Evolutionary conservation across 2,797 vertebrate species (phyloP).

Genomic region (Acrossocheilus fasciatus): DNA sequence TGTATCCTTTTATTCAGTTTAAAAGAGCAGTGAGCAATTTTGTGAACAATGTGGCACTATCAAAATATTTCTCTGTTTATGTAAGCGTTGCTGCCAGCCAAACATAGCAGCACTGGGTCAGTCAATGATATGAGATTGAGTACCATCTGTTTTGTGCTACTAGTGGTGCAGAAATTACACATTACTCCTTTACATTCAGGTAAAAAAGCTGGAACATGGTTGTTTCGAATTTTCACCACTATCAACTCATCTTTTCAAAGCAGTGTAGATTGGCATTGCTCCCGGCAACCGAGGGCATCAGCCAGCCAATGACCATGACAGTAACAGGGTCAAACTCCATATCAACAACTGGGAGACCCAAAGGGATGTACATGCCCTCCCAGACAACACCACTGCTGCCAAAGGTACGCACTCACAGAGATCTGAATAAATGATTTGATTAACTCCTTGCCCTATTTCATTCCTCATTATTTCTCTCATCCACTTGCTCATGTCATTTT

Average conservation of each 20-base stretch:
- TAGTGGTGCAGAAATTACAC: not conserved
- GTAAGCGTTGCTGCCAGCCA: not conserved
- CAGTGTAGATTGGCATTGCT: constrained; percentile 79
- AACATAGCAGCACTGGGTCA: not conserved
- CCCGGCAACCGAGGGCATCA: constrained; percentile 80
- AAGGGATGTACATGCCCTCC: constrained; percentile 74
- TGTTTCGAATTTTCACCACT: constrained; percentile 40
- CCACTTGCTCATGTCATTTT: not conserved
- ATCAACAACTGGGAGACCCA: constrained; percentile 78
- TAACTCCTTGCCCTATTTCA: constrained; percentile 37
- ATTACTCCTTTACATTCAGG: not conserved
- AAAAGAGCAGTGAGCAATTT: not conserved
- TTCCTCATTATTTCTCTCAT: not conserved
- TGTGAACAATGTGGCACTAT: not conserved
- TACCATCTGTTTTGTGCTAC: not conserved
- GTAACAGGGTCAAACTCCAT: constrained; percentile 74
- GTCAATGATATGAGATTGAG: not conserved
- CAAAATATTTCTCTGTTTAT: not conserved
- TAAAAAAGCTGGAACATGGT: not conserved
- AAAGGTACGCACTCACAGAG: constrained; percentile 75
- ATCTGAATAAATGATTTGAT: constrained; percentile 62
- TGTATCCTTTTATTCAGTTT: not conserved
- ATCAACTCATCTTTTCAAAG: constrained; percentile 55
- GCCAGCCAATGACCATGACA: constrained; percentile 73
- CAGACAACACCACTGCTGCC: constrained; percentile 78